Percentiles rank a stretch among this genome's conserved stretches.
Conservation (phyloP, 2,113 vertebrate species). For the Polyodon spathula region DNA sequence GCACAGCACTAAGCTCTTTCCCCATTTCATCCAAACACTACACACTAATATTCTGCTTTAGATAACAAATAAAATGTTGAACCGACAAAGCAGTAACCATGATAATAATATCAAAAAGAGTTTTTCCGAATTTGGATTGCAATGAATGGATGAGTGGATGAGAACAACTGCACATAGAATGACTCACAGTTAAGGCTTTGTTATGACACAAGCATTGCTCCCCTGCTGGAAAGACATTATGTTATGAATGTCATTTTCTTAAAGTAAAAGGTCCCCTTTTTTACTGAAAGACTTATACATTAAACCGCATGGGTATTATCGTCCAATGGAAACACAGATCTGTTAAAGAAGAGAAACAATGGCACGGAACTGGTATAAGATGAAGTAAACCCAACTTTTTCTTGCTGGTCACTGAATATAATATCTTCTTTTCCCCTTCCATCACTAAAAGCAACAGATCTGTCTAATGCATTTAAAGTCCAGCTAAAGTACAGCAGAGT, state of each 20-base stretch:
- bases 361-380: too few species aligned
- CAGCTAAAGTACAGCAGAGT: too few species aligned
- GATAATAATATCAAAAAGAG: constrained; percentile 5
- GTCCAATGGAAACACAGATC: too few species aligned
- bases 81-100: constrained; percentile 7
- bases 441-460: too few species aligned
- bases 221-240: constrained; percentile 2
- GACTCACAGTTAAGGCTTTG: not conserved
- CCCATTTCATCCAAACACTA: not conserved
- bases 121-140: constrained; percentile 8
- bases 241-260: constrained; percentile 2
- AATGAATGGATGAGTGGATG: constrained; percentile 3
- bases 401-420: too few species aligned
- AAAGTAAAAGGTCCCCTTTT: not conserved
- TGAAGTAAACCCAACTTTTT: too few species aligned
- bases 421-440: too few species aligned
- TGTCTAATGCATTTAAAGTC: too few species aligned
- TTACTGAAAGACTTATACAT: too few species aligned
- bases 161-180: not conserved
- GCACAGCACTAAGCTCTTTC: not conserved
- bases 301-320: too few species aligned
- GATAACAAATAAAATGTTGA: not conserved
- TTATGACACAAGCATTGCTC: not conserved
- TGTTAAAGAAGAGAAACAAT: too few species aligned
- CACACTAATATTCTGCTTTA: not conserved